Conservation (phyloP, 2,113 vertebrate genomes). For the Hypanus sabinus region DNA sequence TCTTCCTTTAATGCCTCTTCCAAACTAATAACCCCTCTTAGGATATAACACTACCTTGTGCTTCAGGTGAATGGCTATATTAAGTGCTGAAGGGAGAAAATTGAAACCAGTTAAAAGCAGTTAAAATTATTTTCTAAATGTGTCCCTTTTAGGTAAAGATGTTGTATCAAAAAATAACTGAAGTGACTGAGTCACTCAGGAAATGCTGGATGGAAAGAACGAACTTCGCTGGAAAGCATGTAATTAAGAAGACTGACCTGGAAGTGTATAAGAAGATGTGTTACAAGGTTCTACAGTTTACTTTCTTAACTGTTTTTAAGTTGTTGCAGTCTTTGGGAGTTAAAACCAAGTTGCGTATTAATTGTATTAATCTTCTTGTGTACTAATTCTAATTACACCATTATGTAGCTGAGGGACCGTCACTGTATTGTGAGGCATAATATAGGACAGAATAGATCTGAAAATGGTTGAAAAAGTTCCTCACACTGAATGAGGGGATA, state of each 20-base stretch:
- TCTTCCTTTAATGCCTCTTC: too few relatives aligned
- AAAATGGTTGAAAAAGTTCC: background rate
- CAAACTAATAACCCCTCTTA: too few relatives aligned
- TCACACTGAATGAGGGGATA: background rate
- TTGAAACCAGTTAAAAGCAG: background rate
- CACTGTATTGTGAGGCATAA: too few relatives aligned
- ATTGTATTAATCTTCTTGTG: background rate
- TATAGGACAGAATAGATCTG: too few relatives aligned
- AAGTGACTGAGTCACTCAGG: conserved; percentile 56
- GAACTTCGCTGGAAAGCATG: background rate
- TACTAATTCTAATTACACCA: background rate
- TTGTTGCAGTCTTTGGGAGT: background rate
- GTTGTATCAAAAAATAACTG: conserved; percentile 58
- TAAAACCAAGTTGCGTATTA: background rate
- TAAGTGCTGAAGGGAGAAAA: background rate
- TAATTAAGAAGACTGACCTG: background rate
- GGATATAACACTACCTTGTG: too few relatives aligned
- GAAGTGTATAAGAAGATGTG: conserved; percentile 24
- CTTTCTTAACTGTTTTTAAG: background rate
- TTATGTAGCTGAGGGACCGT: background rate
- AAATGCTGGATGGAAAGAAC: conserved; percentile 48
- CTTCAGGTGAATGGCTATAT: background rate
- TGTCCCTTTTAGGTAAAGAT: conserved; percentile 62
- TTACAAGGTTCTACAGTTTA: background rate
- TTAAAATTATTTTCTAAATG: background rate